These are phyloP conservation scores for Griposia aprilina DNA, from an alignment of 2,888 invertebrate species.

Conservation along the genomic window DNA sequence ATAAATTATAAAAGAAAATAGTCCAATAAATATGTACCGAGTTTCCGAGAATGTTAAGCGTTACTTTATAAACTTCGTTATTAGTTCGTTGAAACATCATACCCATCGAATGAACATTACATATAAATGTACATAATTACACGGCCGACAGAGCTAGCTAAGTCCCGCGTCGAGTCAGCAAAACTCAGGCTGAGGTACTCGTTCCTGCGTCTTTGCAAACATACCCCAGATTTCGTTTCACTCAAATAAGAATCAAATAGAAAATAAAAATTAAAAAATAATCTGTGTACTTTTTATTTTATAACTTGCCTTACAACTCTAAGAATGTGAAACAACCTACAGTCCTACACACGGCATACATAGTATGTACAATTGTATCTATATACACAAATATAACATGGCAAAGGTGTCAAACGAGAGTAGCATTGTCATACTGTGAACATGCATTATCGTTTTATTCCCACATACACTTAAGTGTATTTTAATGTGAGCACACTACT, in stretches of 20 bases:
- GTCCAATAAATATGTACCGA: slow-evolving; percentile 64
- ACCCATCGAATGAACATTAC: slow-evolving; percentile 69
- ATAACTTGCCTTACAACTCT: slow-evolving; percentile 83
- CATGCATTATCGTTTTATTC: slow-evolving; percentile 71
- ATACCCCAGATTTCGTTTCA: slow-evolving; percentile 46
- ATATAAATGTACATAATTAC: slow-evolving; percentile 70
- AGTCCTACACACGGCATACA: slow-evolving; percentile 88
- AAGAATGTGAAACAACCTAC: slow-evolving; percentile 86
- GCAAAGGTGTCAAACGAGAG: slow-evolving; percentile 77
- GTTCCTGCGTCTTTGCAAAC: slow-evolving; percentile 30
- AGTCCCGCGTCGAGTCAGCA: neutral
- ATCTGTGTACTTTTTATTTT: slow-evolving; percentile 79
- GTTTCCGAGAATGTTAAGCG: slow-evolving; percentile 60
- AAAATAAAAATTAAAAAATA: slow-evolving; percentile 68
- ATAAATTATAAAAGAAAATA: slow-evolving; percentile 72
- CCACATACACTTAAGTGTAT: slow-evolving; percentile 47
- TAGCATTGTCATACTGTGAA: slow-evolving; percentile 72
- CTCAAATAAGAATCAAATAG: slow-evolving; percentile 64
- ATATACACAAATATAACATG: slow-evolving; percentile 86
- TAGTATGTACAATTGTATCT: slow-evolving; percentile 88
- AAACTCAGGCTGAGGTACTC: neutral
- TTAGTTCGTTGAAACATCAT: slow-evolving; percentile 71
- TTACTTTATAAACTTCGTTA: slow-evolving; percentile 55
- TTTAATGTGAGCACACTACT: slow-evolving; percentile 31
- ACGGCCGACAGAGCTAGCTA: slow-evolving; percentile 55